phyloP scores from a whole-genome alignment of 2,888 invertebrate species.

The Polydesmus complanatus region DNA sequence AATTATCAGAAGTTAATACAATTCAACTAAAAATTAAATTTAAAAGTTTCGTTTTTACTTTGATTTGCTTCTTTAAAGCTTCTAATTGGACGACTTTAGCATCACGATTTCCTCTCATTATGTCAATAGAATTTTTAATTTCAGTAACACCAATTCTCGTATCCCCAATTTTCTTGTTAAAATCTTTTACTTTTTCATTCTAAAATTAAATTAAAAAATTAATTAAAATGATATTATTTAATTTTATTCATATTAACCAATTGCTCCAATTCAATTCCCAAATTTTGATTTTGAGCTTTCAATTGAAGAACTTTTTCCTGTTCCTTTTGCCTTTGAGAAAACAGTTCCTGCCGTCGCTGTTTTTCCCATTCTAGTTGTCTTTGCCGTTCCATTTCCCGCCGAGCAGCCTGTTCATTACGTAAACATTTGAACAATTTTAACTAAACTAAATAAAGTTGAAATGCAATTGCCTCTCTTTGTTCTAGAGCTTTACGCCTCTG shows the following conservation, averaged over 20 bases:
- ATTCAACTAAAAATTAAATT: conserved; percentile 11
- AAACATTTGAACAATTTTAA: too few species aligned
- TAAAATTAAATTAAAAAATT: conserved; percentile 24
- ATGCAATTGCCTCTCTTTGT: conserved; percentile 40
- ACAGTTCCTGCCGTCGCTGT: conserved; percentile 72
- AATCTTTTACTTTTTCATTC: conserved; percentile 59
- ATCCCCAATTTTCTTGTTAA: conserved; percentile 66
- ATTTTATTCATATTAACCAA: conserved; percentile 31
- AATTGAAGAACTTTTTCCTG: conserved; percentile 69
- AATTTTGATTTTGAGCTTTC: conserved; percentile 71
- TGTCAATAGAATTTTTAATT: conserved; percentile 89
- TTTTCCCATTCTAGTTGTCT: conserved; percentile 93
- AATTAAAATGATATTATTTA: not conserved
- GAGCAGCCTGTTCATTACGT: conserved; percentile 26
- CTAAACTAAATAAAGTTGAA: too few species aligned
- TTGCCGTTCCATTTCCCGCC: conserved; percentile 81
- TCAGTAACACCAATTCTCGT: conserved; percentile 74
- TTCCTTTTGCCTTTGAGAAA: conserved; percentile 69
- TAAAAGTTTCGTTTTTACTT: conserved; percentile 14
- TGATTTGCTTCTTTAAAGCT: conserved; percentile 46
- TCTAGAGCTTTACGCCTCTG: conserved; percentile 63
- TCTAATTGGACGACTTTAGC: conserved; percentile 75
- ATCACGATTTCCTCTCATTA: conserved; percentile 82
- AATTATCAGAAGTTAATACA: conserved; percentile 14
- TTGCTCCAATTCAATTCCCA: conserved; percentile 62